Conservation (phyloP, 2,888 invertebrate genomes). For the Thysanoteuthis rhombus region DNA sequence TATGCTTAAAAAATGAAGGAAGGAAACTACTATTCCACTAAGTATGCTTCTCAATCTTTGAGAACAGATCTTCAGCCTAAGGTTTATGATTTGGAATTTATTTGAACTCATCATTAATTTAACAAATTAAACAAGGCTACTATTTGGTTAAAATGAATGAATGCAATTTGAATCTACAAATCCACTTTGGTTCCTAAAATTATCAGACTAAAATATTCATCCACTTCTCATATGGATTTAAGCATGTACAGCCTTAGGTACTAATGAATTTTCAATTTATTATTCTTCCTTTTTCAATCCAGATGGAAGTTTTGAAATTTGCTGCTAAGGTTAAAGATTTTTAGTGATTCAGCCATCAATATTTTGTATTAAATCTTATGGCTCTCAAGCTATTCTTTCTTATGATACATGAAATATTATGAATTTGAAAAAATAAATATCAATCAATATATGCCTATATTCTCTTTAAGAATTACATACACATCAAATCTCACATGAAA, state of each 20-base stretch:
- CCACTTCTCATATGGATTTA: not conserved
- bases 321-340: not conserved
- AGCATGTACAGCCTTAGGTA: not conserved
- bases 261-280: not conserved
- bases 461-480: not conserved
- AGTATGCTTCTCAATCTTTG: not conserved
- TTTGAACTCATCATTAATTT: not conserved
- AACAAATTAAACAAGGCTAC: not conserved
- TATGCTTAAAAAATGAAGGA: too few relatives aligned
- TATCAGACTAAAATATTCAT: not conserved
- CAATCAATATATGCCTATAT: not conserved
- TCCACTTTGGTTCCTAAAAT: not conserved
- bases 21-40: too few relatives aligned
- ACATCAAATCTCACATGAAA: not conserved
- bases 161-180: not conserved
- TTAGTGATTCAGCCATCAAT: not conserved
- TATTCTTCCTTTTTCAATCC: not conserved
- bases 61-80: not conserved
- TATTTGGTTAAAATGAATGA: not conserved
- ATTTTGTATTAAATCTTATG: not conserved
- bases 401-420: not conserved
- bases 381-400: not conserved
- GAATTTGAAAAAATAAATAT: not conserved
- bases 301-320: not conserved
- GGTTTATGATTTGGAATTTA: not conserved